Conservation (phyloP, 2,888 invertebrate species). For the Crepidodera aurea region DNA sequence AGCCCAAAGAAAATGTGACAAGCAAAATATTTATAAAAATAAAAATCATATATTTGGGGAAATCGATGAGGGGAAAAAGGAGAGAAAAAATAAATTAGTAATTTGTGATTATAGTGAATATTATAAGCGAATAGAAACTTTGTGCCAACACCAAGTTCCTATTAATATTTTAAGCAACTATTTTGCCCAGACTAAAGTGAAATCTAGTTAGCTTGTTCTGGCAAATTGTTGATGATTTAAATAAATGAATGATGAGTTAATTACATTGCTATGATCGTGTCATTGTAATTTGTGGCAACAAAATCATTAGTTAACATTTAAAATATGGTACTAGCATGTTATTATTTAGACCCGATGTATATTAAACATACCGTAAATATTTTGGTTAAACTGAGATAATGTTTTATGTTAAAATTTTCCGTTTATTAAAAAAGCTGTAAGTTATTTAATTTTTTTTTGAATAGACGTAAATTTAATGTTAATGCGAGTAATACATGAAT, state of each 20-base stretch:
- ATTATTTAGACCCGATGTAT: not conserved
- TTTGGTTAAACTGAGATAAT: not conserved
- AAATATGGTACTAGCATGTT: too few relatives aligned
- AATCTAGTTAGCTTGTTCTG: not conserved
- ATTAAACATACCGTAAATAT: not conserved
- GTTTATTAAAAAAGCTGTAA: conserved; percentile 7
- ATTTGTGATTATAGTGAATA: conserved; percentile 23
- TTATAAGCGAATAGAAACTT: conserved; percentile 14
- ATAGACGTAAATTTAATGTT: conserved; percentile 55
- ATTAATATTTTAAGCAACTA: not conserved
- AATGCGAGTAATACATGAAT: conserved; percentile 49
- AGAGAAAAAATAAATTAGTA: conserved; percentile 32
- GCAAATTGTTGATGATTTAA: not conserved
- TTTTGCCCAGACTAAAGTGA: not conserved
- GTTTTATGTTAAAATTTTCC: not conserved
- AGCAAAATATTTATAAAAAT: conserved; percentile 28
- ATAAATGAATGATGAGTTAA: not conserved
- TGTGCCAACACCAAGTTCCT: not conserved
- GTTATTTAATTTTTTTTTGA: conserved; percentile 50
- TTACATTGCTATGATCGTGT: not conserved
- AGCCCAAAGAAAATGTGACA: conserved; percentile 12
- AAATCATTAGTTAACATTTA: conserved; percentile 4
- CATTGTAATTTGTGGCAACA: not conserved
- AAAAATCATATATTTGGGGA: conserved; percentile 9
- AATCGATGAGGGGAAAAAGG: conserved; percentile 10